Base-by-base conservation (phyloP, 2,888 invertebrate species). In the Ceratothoa steindachneri region DNA sequence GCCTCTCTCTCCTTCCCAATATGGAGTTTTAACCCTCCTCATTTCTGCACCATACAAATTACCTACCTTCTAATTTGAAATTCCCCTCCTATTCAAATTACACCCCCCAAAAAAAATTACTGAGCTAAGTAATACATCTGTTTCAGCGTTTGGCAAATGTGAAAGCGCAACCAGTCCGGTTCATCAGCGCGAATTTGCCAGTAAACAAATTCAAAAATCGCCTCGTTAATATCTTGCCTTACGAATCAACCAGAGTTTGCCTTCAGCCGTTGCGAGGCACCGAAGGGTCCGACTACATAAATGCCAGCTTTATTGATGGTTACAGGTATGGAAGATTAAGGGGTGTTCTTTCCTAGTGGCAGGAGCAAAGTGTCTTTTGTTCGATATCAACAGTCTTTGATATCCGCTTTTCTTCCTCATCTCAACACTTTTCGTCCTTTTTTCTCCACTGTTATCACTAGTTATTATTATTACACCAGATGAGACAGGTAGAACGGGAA, bases 171-270 rank as follows among this genome's bases (percentile, higher is more conserved):
- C 95, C 96, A 22, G 91, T 92, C 82, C 90, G 95, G 81, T 98
- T 98, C 84, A 92, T 94, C 77, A 94, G 95, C 77, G 99, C 98
- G 77, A 98, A 96, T 85, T 87, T 97, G 84, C 93, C 96, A 24
- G 93, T 93, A 84, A 99, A 99, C 87, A 97, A 97, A 85, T 94
- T 94, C 85, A 99, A 99, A 88, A 99, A 99, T 86, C 90, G 99
- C 82, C 88, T 97, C 83, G 95, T 97, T 74, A 97, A 98, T 85
- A 96, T 99, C 85, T 88, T 99, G 86, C 99, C 99, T 71, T 98
- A 93, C 85, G 99, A 99, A 84, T 92, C 93, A 78, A 93, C 93
- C 75, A 89, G 97, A 77, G 97, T 97, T 5, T 97, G 95, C 84
- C 86, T 97, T 81, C 91, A 94, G 72, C 96, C 97, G 0, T 90